Conservation (phyloP, 2,113 vertebrate genomes). For the Gymnobelideus leadbeateri region DNA sequence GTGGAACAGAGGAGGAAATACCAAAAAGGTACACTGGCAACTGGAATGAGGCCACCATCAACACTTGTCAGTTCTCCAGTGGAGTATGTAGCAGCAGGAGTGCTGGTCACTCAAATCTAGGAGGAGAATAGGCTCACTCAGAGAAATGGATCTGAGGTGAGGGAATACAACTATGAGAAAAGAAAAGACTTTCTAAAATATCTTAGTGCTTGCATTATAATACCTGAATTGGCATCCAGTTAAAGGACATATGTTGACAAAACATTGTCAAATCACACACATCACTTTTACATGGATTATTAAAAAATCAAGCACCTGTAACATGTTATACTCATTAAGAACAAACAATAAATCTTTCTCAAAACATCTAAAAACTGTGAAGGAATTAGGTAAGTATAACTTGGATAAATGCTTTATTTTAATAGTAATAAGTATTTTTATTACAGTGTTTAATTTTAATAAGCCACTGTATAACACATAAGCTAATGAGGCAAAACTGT, state of each 20-base stretch:
- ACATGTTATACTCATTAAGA: background rate
- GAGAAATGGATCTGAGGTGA: background rate
- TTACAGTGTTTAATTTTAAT: background rate
- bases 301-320: background rate
- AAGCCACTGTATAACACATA: background rate
- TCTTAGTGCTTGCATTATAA: background rate
- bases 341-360: background rate
- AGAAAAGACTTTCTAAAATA: background rate
- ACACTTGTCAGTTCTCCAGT: background rate
- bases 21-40: background rate
- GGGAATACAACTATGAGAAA: background rate
- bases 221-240: background rate
- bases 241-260: background rate
- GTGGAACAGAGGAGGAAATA: conserved; percentile 34
- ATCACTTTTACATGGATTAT: background rate
- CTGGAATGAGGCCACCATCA: background rate
- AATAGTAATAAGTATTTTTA: background rate
- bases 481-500: conserved; percentile 3
- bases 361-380: background rate
- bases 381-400: background rate
- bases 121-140: background rate
- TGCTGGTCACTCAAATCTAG: background rate
- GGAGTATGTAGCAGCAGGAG: background rate
- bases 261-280: background rate
- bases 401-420: background rate